Conservation (phyloP, 2,888 invertebrate species). For the Mellilla xanthometata region DNA sequence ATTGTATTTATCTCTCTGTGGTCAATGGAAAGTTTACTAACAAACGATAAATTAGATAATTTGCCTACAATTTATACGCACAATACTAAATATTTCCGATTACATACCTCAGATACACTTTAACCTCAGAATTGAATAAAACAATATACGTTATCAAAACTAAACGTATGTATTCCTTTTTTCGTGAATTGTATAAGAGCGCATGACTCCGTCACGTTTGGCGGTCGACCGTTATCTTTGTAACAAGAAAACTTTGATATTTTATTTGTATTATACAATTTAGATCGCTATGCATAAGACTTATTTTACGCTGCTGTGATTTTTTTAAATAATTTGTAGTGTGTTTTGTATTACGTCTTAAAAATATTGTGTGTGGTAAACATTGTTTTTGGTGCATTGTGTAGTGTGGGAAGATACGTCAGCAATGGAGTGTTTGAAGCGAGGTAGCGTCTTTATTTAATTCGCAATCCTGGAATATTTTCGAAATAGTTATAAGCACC, state of each 20-base stretch:
- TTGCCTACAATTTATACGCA: neutral
- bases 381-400: conserved; percentile 5
- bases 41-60: too few species aligned
- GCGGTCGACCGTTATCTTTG: conserved; percentile 39
- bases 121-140: conserved; percentile 13
- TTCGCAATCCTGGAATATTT: too few species aligned
- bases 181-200: conserved; percentile 24
- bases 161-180: neutral
- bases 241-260: conserved; percentile 35
- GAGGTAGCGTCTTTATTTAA: neutral
- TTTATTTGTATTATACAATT: conserved; percentile 21
- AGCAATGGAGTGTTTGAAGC: conserved; percentile 13
- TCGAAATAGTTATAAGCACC: too few species aligned
- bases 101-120: neutral
- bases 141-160: conserved; percentile 7
- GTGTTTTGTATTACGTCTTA: neutral
- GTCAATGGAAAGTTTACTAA: too few species aligned
- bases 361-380: neutral
- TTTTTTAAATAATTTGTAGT: conserved; percentile 3
- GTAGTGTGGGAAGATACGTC: conserved; percentile 13
- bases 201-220: conserved; percentile 34
- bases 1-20: too few species aligned
- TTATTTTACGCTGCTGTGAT: conserved; percentile 1
- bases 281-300: conserved; percentile 2
- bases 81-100: conserved; percentile 7